Evolutionary conservation across 2,888 invertebrate genomes (phyloP).

Genomic region (Diachrysia chrysitis): DNA sequence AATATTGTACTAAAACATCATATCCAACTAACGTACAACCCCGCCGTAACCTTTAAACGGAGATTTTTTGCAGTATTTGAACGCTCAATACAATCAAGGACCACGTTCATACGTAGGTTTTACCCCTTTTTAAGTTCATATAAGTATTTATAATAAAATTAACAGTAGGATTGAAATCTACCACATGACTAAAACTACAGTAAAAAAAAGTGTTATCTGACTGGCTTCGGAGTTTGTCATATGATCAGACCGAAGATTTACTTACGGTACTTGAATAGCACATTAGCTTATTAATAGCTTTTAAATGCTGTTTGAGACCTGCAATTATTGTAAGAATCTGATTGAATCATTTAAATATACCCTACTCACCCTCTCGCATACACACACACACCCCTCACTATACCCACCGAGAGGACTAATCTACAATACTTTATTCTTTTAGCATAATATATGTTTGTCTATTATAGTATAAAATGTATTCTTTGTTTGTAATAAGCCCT

Average conservation of each 20-base stretch:
- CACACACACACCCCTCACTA: neutral
- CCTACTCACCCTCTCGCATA: neutral
- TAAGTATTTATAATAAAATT: neutral
- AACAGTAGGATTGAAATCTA: neutral
- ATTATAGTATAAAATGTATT: no score
- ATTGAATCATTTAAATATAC: neutral
- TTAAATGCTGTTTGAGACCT: no score
- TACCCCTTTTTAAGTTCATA: neutral
- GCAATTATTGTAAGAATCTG: neutral
- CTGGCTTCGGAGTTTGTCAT: neutral
- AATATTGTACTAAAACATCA: neutral
- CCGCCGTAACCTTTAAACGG: neutral
- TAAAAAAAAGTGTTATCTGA: neutral
- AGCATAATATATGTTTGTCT: no score
- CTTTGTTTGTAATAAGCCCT: no score
- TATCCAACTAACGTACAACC: neutral
- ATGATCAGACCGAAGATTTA: neutral
- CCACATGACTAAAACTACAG: neutral
- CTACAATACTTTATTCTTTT: no score
- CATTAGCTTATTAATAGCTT: no score
- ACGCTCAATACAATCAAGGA: neutral
- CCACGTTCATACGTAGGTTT: neutral
- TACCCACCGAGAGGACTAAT: neutral
- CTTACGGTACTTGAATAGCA: neutral
- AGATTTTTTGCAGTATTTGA: neutral